Evolutionary conservation across 2,113 vertebrate species (phyloP).

Genomic region (Anhinga rufa): DNA sequence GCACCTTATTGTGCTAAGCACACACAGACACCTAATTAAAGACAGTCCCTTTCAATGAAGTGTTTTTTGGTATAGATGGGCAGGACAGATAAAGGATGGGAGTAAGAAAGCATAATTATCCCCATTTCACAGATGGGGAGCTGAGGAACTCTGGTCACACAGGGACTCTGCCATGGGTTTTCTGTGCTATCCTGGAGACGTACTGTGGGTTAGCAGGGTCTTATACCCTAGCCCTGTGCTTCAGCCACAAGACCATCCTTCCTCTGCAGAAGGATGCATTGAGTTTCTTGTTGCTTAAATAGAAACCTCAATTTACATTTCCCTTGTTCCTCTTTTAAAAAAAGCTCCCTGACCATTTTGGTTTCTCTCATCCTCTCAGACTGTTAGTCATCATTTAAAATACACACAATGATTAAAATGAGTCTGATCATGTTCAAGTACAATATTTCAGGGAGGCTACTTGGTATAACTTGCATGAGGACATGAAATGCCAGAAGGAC

Average conservation of each 20-base stretch:
- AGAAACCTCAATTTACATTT: neutral
- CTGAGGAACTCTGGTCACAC: neutral
- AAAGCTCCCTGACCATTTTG: neutral
- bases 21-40: slow-evolving; percentile 46
- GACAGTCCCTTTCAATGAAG: neutral
- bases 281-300: neutral
- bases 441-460: slow-evolving; percentile 62
- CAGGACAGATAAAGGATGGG: neutral
- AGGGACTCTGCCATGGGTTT: neutral
- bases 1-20: slow-evolving; percentile 28
- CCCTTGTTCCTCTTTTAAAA: slow-evolving; percentile 6
- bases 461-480: slow-evolving; percentile 67
- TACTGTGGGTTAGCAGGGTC: neutral
- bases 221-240: neutral
- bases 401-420: slow-evolving; percentile 63
- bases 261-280: neutral
- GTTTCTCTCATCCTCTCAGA: slow-evolving; percentile 49
- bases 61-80: neutral
- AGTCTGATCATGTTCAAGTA: slow-evolving; percentile 74
- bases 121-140: neutral
- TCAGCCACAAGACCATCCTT: neutral
- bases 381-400: slow-evolving; percentile 65
- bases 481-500: slow-evolving; percentile 76
- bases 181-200: neutral
- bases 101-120: neutral